These are phyloP conservation scores for Silurus aristotelis DNA, from an alignment of 2,797 vertebrate species.

Conservation along the genomic window DNA sequence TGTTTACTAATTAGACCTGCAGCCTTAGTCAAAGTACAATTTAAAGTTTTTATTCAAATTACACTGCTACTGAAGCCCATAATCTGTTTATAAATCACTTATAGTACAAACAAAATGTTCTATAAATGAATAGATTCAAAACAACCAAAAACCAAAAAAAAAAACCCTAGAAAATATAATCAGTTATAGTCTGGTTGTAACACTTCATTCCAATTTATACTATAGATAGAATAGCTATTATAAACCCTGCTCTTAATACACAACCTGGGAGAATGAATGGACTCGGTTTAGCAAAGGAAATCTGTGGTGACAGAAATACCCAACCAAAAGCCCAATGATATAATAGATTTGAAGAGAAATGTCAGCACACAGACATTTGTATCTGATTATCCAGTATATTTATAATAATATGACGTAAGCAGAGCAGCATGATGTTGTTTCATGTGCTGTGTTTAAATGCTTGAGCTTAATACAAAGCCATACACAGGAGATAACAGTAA, in stretches of 20 bases:
- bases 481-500: background rate
- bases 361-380: background rate
- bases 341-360: constrained; percentile 37
- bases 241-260: background rate
- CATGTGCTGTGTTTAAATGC: background rate
- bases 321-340: constrained; percentile 26
- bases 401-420: background rate
- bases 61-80: background rate
- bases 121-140: background rate
- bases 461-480: background rate
- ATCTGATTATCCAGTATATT: constrained; percentile 8
- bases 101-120: background rate
- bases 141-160: background rate
- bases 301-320: constrained; percentile 26
- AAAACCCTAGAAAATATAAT: background rate
- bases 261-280: background rate
- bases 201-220: background rate
- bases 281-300: constrained; percentile 1
- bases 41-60: no score
- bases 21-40: background rate
- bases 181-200: background rate
- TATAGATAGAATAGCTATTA: background rate
- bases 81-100: background rate
- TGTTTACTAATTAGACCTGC: background rate
- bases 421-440: background rate